phyloP scores from a whole-genome alignment of 1,140 invertebrate species.

The Bombus picipes region DNA sequence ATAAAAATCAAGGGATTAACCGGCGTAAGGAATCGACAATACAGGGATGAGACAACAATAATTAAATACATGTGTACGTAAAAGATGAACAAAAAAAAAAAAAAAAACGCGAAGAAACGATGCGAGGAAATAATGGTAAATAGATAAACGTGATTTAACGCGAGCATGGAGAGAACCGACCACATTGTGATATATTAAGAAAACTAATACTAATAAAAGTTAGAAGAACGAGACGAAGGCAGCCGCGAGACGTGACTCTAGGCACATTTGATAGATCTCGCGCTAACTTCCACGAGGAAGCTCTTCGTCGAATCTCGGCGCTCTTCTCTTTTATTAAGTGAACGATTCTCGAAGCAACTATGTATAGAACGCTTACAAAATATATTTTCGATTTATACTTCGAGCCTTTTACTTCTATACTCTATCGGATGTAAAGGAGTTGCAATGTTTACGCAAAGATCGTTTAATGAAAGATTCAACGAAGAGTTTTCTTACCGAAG shows the following conservation, averaged over 20 bases:
- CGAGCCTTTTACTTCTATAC: background rate
- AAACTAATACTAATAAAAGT: constrained; percentile 39
- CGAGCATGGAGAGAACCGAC: constrained; percentile 68
- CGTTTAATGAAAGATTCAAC: constrained; percentile 29
- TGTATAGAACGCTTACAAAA: background rate
- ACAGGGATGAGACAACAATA: constrained; percentile 83
- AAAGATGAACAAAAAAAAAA: background rate
- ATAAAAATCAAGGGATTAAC: constrained; percentile 66
- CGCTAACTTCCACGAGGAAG: constrained; percentile 10
- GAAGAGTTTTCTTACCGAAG: constrained; percentile 16
- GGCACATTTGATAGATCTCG: constrained; percentile 24
- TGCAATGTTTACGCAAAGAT: background rate
- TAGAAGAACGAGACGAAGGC: constrained; percentile 4
- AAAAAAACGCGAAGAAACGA: constrained; percentile 5
- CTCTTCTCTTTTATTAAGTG: background rate
- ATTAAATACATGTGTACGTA: constrained; percentile 79
- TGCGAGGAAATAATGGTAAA: constrained; percentile 18
- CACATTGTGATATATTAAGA: constrained; percentile 81
- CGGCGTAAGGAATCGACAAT: constrained; percentile 80
- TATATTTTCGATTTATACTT: constrained; percentile 11
- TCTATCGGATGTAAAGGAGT: background rate
- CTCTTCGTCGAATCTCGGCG: background rate
- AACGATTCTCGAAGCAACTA: background rate
- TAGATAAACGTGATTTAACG: constrained; percentile 27
- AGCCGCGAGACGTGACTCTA: background rate